A percentile compares a stretch with the other conserved stretches of the same genome.
Conservation (phyloP, 2,888 invertebrate species). For the Desoria tigrina region DNA sequence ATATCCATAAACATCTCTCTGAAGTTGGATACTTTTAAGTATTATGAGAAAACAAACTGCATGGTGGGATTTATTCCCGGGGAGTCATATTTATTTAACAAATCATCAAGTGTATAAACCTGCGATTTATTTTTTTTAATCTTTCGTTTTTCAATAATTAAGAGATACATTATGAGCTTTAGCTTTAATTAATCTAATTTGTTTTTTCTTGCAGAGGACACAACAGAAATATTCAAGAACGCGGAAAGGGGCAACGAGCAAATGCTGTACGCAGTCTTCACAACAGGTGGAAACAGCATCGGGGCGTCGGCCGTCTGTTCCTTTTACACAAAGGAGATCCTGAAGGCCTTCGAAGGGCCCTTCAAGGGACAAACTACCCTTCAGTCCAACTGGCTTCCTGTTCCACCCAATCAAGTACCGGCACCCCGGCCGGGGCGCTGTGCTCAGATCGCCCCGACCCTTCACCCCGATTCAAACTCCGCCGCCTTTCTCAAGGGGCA, state of each 20-base stretch:
- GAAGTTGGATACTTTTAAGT: too few relatives aligned
- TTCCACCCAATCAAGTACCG: conserved; percentile 72
- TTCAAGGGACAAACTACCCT: conserved; percentile 89
- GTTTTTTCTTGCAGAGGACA: conserved; percentile 43
- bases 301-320: conserved; percentile 95
- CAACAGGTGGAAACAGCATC: conserved; percentile 89
- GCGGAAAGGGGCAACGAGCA: conserved; percentile 50
- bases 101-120: too few relatives aligned
- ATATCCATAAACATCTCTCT: too few relatives aligned
- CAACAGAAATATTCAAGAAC: conserved; percentile 50
- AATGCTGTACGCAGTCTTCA: conserved; percentile 90
- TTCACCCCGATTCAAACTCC: conserved; percentile 73
- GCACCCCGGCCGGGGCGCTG: conserved; percentile 83
- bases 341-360: conserved; percentile 82
- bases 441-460: conserved; percentile 84
- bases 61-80: too few relatives aligned
- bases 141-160: too few relatives aligned
- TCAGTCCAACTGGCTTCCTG: conserved; percentile 87
- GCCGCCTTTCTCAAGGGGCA: conserved; percentile 94
- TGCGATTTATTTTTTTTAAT: too few relatives aligned
- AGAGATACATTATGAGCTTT: too few relatives aligned
- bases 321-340: conserved; percentile 81
- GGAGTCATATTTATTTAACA: too few relatives aligned
- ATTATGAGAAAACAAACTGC: too few relatives aligned
- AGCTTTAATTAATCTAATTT: too few relatives aligned